Percentiles rank a stretch among this genome's conserved stretches.
phyloP scores from a whole-genome alignment of 1,140 invertebrate genomes.

The Bombus terrestris region DNA sequence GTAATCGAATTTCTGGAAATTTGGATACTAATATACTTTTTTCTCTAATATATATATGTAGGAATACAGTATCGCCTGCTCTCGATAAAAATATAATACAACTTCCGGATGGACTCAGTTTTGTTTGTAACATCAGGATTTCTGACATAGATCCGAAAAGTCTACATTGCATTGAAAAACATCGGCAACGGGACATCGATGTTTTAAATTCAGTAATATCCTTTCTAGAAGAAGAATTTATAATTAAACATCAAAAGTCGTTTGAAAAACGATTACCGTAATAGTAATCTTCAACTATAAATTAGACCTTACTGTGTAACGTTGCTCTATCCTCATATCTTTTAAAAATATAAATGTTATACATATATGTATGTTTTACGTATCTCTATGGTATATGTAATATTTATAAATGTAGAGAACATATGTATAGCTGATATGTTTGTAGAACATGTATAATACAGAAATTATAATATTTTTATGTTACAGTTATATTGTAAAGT shows the following conservation, averaged over 20 bases:
- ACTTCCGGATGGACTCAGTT: conserved; percentile 75
- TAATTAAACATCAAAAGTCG: conserved; percentile 29
- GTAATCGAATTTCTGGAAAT: conserved; percentile 12
- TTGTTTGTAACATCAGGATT: conserved; percentile 80
- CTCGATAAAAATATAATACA: conserved; percentile 67
- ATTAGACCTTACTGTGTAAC: background rate
- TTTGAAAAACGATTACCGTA: background rate
- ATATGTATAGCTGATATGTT: background rate
- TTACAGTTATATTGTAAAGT: background rate
- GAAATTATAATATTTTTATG: too few relatives aligned
- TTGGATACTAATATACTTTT: conserved; percentile 39
- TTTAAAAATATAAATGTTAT: background rate
- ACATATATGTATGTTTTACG: background rate
- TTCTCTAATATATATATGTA: conserved; percentile 43
- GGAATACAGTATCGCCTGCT: conserved; percentile 47
- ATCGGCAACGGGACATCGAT: conserved; percentile 80
- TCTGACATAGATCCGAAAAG: conserved; percentile 84
- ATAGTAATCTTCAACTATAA: background rate
- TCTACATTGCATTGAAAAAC: conserved; percentile 82
- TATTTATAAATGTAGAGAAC: background rate
- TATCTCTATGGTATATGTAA: background rate
- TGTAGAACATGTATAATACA: background rate
- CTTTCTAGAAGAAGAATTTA: conserved; percentile 52
- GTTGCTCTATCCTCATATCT: background rate
- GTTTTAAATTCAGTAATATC: conserved; percentile 76